These are phyloP conservation scores for Campoplex capitator DNA, from an alignment of 2,888 invertebrate species.

Conservation along the genomic window DNA sequence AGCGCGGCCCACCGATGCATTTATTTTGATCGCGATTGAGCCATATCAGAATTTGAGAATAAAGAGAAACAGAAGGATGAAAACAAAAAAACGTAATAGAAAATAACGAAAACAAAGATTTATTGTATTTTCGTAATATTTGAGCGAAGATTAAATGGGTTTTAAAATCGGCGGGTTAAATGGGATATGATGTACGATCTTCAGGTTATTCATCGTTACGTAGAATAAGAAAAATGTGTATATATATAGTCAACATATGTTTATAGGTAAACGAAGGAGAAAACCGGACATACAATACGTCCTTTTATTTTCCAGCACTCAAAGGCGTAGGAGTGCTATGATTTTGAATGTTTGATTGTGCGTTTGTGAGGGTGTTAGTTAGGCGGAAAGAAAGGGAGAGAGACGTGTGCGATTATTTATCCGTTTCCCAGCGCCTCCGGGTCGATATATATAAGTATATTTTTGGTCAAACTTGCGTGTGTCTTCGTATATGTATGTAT, in stretches of 20 bases:
- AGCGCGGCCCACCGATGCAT: neutral
- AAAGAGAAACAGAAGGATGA: neutral
- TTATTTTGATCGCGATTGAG: neutral
- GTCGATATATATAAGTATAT: constrained; percentile 45
- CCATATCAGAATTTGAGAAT: neutral
- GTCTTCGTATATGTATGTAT: neutral
- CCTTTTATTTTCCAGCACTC: constrained; percentile 13
- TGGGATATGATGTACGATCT: neutral
- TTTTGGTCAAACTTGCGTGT: neutral
- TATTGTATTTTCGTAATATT: neutral
- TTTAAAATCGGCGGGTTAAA: neutral
- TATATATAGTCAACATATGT: constrained; percentile 29
- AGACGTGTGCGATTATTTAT: constrained; percentile 52
- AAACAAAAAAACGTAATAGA: neutral
- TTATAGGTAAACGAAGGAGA: neutral
- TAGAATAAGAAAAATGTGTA: constrained; percentile 15
- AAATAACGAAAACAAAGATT: neutral
- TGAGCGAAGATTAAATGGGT: no score
- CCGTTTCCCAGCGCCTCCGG: constrained; percentile 43
- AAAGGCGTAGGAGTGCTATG: neutral
- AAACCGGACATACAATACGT: constrained; percentile 13
- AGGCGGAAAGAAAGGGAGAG: constrained; percentile 18
- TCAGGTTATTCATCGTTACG: neutral
- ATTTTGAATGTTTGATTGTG: constrained; percentile 15
- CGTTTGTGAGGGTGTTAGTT: neutral